Percentiles rank a stretch among this genome's conserved stretches.
Conservation (phyloP, 2,888 invertebrate species). For the Pelosia muscerda region DNA sequence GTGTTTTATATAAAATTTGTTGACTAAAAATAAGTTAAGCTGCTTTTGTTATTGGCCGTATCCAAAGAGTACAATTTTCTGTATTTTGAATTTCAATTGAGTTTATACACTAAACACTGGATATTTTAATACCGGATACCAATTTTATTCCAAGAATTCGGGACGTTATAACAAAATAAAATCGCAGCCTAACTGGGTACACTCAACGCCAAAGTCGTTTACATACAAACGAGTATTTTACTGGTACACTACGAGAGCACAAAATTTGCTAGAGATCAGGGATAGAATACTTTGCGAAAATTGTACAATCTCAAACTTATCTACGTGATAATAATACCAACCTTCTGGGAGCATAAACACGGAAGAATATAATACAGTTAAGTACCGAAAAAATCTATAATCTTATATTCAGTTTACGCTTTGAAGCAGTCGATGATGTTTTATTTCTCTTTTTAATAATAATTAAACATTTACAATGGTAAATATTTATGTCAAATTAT, state of each 20-base stretch:
- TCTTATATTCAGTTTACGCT: not conserved
- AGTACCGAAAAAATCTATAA: not conserved
- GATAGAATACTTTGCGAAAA: slow-evolving; percentile 8
- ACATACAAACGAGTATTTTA: slow-evolving; percentile 9
- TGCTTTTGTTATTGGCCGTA: not conserved
- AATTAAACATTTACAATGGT: not conserved
- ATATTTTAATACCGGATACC: not conserved
- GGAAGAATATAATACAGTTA: not conserved
- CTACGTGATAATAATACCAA: slow-evolving; percentile 18
- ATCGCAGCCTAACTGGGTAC: slow-evolving; percentile 2
- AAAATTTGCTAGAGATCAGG: slow-evolving; percentile 4
- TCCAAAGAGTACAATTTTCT: not conserved
- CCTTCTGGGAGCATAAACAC: not conserved
- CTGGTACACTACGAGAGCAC: not conserved
- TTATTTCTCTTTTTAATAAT: no score
- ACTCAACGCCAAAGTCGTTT: not conserved
- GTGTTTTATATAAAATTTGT: no score
- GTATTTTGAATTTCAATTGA: not conserved
- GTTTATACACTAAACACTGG: not conserved
- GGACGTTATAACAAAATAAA: not conserved
- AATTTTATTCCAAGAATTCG: not conserved
- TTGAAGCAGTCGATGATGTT: not conserved
- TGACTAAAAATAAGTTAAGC: no score
- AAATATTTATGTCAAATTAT: no score
- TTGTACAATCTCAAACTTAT: slow-evolving; percentile 4